phyloP scores from a whole-genome alignment of 2,113 vertebrate genomes.

The Tauraco erythrolophus region DNA sequence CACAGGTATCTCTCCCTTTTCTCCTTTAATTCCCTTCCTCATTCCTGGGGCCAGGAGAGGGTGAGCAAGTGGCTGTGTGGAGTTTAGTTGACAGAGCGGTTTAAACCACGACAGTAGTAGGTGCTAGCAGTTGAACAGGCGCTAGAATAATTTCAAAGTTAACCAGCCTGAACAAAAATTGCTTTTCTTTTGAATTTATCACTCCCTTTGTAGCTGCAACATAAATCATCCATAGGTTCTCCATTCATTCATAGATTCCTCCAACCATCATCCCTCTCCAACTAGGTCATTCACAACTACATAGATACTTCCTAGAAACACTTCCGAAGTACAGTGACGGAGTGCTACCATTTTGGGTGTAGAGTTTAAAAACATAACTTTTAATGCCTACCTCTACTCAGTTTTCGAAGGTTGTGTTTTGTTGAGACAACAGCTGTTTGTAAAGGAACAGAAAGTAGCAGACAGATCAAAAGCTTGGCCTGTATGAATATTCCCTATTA shows the following conservation, averaged over 20 bases:
- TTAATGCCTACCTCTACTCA: not conserved
- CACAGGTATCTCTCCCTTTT: too few species aligned
- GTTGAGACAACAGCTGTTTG: not conserved
- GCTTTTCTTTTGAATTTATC: not conserved
- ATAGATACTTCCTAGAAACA: not conserved
- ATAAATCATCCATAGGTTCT: not conserved
- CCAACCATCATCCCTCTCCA: not conserved
- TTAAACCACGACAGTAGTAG: too few species aligned
- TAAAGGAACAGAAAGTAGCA: not conserved
- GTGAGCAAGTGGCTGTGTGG: too few species aligned
- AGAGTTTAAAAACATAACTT: not conserved
- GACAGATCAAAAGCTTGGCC: not conserved
- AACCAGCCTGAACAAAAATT: not conserved
- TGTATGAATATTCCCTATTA: not conserved
- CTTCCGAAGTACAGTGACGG: not conserved
- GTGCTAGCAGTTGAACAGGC: not conserved
- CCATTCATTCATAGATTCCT: not conserved
- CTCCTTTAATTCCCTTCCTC: too few species aligned
- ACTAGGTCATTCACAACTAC: not conserved
- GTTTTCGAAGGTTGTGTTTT: not conserved
- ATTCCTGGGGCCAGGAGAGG: too few species aligned
- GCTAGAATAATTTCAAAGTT: not conserved
- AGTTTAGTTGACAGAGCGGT: too few species aligned
- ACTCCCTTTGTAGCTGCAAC: not conserved
- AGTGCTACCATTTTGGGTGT: not conserved